Evolutionary conservation across 2,113 vertebrate species (phyloP).

Genomic region (Mellivora capensis): DNA sequence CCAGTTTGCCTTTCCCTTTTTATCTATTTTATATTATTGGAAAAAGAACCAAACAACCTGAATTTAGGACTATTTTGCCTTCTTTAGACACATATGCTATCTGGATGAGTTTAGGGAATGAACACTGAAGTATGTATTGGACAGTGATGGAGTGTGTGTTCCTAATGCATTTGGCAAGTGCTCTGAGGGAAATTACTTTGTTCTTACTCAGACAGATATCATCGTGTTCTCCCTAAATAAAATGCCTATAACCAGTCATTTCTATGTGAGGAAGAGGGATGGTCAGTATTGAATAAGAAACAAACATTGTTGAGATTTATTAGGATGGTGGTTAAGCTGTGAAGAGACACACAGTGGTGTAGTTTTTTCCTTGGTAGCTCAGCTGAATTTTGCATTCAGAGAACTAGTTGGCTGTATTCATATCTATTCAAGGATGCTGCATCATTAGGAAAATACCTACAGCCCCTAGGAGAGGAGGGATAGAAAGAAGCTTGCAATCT

Average conservation of each 20-base stretch:
- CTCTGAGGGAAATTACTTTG: slow-evolving; percentile 49
- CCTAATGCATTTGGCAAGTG: slow-evolving; percentile 23
- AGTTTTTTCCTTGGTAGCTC: not conserved
- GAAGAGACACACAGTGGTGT: not conserved
- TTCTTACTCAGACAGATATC: slow-evolving; percentile 37
- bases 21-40: not conserved
- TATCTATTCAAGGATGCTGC: not conserved
- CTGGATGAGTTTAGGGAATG: not conserved
- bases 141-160: not conserved
- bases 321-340: not conserved
- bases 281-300: not conserved
- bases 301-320: slow-evolving; percentile 46
- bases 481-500: not conserved
- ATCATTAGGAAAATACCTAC: not conserved
- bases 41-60: not conserved
- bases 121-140: not conserved
- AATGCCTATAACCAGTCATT: slow-evolving; percentile 24
- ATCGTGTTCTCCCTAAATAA: slow-evolving; percentile 40
- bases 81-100: not conserved
- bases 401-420: not conserved
- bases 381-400: not conserved
- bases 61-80: not conserved
- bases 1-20: not conserved
- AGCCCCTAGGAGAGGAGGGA: not conserved
- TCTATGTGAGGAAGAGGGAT: slow-evolving; percentile 5